Evolutionary conservation across 2,888 invertebrate genomes (phyloP), one percentile per base, ranked within the genome.

Genomic region (Hyalella azteca): DNA sequence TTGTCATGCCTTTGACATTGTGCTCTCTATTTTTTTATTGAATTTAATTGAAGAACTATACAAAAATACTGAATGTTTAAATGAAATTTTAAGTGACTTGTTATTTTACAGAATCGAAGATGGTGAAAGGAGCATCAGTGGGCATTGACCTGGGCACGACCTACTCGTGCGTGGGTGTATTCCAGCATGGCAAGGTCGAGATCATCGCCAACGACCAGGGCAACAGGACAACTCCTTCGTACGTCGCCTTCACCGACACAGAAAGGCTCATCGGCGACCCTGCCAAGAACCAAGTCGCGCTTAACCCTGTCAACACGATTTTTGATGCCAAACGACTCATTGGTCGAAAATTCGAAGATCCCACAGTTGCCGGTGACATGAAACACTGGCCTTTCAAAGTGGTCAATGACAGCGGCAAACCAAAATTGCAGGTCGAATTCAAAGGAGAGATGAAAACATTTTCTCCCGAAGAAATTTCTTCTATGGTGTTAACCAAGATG

Each of bases 361-460:
- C 86, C 4, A 85, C 88, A 3, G 89, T 90, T 2, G 88, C 89
- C 82, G 84, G 88, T n/a, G 91, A 92, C 85, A 91, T 90, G 90
- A 91, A 91, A 84, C 90, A 90, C 82, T 92, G 91, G 91, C 91
- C 91, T 0, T 91, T 92, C 87, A 85, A 87, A 0, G 89, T 90
- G 0, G 86, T 89, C 22, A 88, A 86, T 59, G 88, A 88, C 40
- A 87, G 86, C 66, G 87, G 87, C 9, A 88, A 89, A 82, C 90
- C 90, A 26, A 90, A 89, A 85, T 89, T 91, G 54, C 87, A 89
- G 86, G 90, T 90, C 26, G 88, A 89, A 66, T 91, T 90, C 89
- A 91, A 91, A 87, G 91, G 91, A 84, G 91, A 92, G 86, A 87
- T 86, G 78, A 92, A 92, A 87, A 89, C 89, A 73, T 91, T 91